A percentile compares a stretch with the other conserved stretches of the same genome.
Evolutionary conservation across 2,797 vertebrate genomes (phyloP).

Genomic region (Gobio occitaniae): DNA sequence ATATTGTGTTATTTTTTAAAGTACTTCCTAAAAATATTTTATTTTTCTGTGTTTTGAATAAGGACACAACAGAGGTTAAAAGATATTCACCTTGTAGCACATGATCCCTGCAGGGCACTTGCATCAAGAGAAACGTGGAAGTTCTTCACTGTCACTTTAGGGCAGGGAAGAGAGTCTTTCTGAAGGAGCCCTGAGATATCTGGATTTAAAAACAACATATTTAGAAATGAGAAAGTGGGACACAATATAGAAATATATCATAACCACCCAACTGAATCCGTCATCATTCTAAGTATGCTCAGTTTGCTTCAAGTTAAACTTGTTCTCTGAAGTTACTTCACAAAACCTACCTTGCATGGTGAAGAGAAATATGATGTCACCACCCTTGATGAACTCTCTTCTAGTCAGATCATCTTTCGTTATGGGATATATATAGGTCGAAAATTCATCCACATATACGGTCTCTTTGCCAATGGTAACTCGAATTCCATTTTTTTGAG

Average conservation of each 20-base stretch:
- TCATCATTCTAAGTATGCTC: background rate
- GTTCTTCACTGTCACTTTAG: background rate
- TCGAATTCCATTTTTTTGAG: background rate
- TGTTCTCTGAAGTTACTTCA: background rate
- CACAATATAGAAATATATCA: too few relatives aligned
- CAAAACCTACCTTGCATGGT: slow-evolving; percentile 20
- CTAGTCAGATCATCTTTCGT: background rate
- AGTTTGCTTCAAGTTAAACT: background rate
- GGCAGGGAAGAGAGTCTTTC: slow-evolving; percentile 3
- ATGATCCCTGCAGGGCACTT: background rate
- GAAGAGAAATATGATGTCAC: slow-evolving; percentile 13
- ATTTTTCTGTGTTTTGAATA: background rate
- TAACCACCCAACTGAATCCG: too few relatives aligned
- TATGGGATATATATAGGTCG: background rate
- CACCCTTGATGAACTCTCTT: slow-evolving; percentile 24
- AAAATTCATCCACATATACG: background rate
- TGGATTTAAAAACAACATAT: too few relatives aligned
- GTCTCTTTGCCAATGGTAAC: background rate
- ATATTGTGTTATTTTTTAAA: too few relatives aligned
- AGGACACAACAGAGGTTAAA: background rate
- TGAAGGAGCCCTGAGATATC: background rate
- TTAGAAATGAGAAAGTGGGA: too few relatives aligned
- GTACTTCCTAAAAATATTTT: background rate
- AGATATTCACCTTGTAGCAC: background rate
- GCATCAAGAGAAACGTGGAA: background rate